These are phyloP conservation scores for Tortricodes alternella DNA, from an alignment of 2,888 invertebrate species.

Conservation along the genomic window DNA sequence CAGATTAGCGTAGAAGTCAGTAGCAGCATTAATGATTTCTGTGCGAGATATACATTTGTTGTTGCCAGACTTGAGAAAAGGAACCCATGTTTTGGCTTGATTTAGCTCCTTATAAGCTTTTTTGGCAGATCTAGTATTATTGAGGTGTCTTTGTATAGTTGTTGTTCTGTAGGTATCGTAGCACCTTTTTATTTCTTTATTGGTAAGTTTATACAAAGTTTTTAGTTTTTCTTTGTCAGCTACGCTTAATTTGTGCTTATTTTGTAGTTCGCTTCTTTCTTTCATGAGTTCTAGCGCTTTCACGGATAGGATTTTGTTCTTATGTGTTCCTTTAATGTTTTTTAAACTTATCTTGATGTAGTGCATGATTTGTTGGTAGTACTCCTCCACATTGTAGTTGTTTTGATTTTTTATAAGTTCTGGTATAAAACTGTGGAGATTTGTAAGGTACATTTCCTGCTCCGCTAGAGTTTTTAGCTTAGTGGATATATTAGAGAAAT, in stretches of 20 bases:
- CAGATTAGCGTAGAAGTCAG: slow-evolving; percentile 31
- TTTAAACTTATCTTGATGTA: slow-evolving; percentile 24
- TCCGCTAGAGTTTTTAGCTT: slow-evolving; percentile 29
- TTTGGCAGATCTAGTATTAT: not conserved
- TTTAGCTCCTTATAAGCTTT: not conserved
- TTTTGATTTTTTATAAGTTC: slow-evolving; percentile 17
- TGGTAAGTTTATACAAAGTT: slow-evolving; percentile 31
- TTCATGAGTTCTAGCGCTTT: slow-evolving; percentile 32
- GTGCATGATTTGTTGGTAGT: slow-evolving; percentile 25
- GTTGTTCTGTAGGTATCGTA: not conserved
- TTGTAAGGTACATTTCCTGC: slow-evolving; percentile 29
- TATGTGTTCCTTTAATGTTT: slow-evolving; percentile 28
- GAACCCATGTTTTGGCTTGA: slow-evolving; percentile 21
- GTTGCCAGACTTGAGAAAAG: slow-evolving; percentile 15
- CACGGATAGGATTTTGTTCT: slow-evolving; percentile 28
- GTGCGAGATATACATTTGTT: not conserved
- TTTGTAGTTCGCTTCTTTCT: slow-evolving; percentile 33
- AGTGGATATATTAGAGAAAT: slow-evolving; percentile 16
- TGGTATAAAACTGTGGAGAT: slow-evolving; percentile 26
- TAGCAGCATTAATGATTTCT: slow-evolving; percentile 32
- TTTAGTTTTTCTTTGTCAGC: slow-evolving; percentile 31
- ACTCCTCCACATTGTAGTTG: slow-evolving; percentile 19
- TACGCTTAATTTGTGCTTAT: slow-evolving; percentile 27
- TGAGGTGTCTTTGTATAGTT: not conserved
- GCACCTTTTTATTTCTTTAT: slow-evolving; percentile 31